phyloP scores from a whole-genome alignment of 2,888 invertebrate species.

The Caenorhabditis auriculariae region DNA sequence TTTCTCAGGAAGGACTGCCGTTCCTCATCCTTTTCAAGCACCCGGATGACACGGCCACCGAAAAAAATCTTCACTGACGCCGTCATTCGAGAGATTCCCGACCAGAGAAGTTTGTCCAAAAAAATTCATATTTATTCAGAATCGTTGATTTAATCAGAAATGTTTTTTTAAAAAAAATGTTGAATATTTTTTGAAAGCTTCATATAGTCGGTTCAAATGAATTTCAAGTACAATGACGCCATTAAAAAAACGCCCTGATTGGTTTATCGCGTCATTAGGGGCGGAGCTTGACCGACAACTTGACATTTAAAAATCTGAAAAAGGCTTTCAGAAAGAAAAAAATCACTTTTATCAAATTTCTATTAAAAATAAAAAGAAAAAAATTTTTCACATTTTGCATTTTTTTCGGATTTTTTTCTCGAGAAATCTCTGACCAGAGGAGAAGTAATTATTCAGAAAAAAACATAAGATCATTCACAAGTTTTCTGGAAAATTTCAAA shows the following conservation, averaged over 20 bases:
- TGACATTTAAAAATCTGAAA: too few relatives aligned
- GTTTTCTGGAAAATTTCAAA: too few relatives aligned
- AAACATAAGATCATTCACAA: too few relatives aligned
- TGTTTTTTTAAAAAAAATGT: background rate
- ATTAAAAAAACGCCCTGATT: too few relatives aligned
- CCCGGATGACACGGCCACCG: constrained; percentile 79
- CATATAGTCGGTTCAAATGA: background rate
- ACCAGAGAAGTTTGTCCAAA: constrained; percentile 80
- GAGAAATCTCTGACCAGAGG: too few relatives aligned
- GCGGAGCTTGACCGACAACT: too few relatives aligned
- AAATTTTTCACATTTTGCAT: too few relatives aligned
- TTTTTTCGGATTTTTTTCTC: too few relatives aligned
- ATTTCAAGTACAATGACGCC: too few relatives aligned
- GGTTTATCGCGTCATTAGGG: too few relatives aligned
- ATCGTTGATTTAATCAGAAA: background rate
- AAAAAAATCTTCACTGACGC: constrained; percentile 83
- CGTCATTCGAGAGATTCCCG: constrained; percentile 76
- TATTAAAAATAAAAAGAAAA: too few relatives aligned
- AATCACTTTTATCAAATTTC: constrained; percentile 2
- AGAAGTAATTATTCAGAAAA: too few relatives aligned
- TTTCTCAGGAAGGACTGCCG: constrained; percentile 80
- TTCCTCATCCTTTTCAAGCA: constrained; percentile 94
- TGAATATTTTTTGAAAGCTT: background rate
- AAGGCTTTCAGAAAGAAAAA: background rate
- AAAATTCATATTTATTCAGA: background rate